These are phyloP conservation scores for Todiramphus saurophagus DNA, from an alignment of 2,113 vertebrate species.

Conservation along the genomic window DNA sequence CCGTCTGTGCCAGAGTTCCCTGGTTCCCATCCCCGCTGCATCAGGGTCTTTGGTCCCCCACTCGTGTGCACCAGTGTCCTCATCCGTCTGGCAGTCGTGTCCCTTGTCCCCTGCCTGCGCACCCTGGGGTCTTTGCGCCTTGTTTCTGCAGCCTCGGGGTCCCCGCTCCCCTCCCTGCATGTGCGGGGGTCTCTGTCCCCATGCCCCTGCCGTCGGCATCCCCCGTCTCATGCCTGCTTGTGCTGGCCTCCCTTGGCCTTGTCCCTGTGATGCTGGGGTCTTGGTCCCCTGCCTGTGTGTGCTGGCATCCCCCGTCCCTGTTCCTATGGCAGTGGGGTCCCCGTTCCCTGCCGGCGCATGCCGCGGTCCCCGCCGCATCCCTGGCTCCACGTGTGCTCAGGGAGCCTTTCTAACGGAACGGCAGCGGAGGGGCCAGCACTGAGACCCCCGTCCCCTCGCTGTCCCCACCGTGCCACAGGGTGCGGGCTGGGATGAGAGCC, in stretches of 20 bases:
- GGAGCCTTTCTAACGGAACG: neutral
- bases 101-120: neutral
- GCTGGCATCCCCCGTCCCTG: neutral
- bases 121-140: neutral
- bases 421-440: accelerated
- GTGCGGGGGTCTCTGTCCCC: neutral
- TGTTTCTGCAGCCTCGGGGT: accelerated
- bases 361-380: accelerated
- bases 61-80: neutral
- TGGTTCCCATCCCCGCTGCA: neutral
- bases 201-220: neutral
- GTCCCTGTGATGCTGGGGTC: neutral
- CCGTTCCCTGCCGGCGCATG: accelerated
- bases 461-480: accelerated
- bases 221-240: neutral
- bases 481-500: accelerated
- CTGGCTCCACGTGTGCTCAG: accelerated
- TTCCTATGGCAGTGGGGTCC: neutral
- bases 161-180: accelerated
- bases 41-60: neutral
- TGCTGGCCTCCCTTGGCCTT: neutral
- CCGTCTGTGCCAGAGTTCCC: neutral
- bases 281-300: accelerated
- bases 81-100: neutral
- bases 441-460: accelerated